Percentiles rank a stretch among this genome's conserved stretches.
Conservation (phyloP, 2,797 vertebrate genomes). For the Rhynchonycteris naso region DNA sequence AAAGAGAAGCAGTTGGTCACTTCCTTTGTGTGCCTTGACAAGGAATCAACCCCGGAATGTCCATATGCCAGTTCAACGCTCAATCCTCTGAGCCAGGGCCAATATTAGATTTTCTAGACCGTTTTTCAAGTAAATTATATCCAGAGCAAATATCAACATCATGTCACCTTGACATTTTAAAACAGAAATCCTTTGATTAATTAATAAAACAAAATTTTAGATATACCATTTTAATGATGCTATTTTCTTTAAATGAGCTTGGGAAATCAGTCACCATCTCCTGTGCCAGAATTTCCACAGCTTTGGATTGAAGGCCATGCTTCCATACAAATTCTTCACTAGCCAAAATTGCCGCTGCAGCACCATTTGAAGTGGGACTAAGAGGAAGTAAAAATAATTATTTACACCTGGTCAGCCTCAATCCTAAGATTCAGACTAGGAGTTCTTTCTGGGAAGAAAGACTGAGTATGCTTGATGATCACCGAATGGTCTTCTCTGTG, state of each 20-base stretch:
- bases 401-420: neutral
- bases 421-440: neutral
- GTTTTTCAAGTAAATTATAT: conserved; percentile 46
- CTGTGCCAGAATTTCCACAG: conserved; percentile 96
- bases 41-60: too few relatives aligned
- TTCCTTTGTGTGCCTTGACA: too few relatives aligned
- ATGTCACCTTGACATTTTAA: conserved; percentile 35
- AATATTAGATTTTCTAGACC: conserved; percentile 28
- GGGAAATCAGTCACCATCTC: conserved; percentile 95
- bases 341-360: conserved; percentile 94
- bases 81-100: too few relatives aligned
- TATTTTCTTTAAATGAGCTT: conserved; percentile 93
- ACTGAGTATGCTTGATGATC: neutral
- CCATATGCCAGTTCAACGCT: too few relatives aligned
- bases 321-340: conserved; percentile 92
- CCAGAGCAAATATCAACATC: neutral
- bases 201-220: conserved; percentile 53
- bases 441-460: neutral
- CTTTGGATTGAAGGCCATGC: conserved; percentile 89
- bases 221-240: conserved; percentile 92
- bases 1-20: too few relatives aligned
- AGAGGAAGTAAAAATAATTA: conserved; percentile 65
- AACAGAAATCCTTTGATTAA: conserved; percentile 42
- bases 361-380: conserved; percentile 96
- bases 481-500: neutral